Evolutionary conservation across 1,140 invertebrate genomes (phyloP), one percentile per base, ranked within the genome.

Genomic region (Berghia stephanieae): DNA sequence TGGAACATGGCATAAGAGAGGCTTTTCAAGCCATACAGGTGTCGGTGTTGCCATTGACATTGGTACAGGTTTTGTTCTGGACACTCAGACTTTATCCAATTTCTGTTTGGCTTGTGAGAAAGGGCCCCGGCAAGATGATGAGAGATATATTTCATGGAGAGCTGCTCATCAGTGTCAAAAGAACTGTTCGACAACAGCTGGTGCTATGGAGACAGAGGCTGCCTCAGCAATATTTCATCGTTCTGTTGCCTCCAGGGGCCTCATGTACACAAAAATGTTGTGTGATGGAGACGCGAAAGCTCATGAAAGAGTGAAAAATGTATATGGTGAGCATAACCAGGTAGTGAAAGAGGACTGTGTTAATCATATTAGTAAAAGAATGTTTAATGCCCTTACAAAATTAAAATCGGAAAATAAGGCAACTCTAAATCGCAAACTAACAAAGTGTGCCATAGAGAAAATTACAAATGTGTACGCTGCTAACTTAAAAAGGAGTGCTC

Each of bases 1-100:
- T 31, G 66, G 66, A 13, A 68, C 66, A 31, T 68, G 66, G 24
- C 66, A 68, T 16, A 68, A 68, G 38, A 6, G 66, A 6, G 66
- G 66, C 36, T 38, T 36, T 24, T 68, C 66, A 13, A 36, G 27
- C 27, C 66, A 68, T 31, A 21, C 6, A 36, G 66, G 66, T 16
- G 66, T 68, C 10, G 38, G 66, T 21, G 66, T 68, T 10, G 66
- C 66, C 27, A 68, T 68, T 36, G 66, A 36, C 40, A 24, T 68
- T 13, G 66, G 40, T 13, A 68, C 27, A 36, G 66, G 66, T 24
- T 40, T 36, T 13, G 66, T 68, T 8, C 38, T 68, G 27, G 66
- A 68, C 38, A 68, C 66, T 36, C 36, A 68, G 24, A 24, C 24
- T 36, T 6, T 68, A 16, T 10, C 6, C 24, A 68, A 68, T 40